Conservation (phyloP, 2,113 vertebrate species). For the Cranoglanis bouderius region DNA sequence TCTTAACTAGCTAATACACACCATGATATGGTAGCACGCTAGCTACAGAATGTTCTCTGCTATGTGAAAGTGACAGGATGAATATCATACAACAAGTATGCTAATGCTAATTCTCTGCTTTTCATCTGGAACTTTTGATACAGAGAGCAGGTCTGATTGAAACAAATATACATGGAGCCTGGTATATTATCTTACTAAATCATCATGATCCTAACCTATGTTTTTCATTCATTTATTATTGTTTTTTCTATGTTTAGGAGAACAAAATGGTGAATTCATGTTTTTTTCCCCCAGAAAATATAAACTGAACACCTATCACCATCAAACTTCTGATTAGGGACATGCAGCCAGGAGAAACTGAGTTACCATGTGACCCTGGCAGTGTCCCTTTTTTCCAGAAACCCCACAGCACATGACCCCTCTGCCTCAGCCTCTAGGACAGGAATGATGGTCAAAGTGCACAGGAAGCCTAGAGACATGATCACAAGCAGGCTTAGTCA, state of each 20-base stretch:
- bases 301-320: not conserved
- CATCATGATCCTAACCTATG: not conserved
- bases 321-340: constrained; percentile 12
- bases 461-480: constrained; percentile 66
- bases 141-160: no score
- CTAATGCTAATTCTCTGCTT: not conserved
- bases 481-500: constrained; percentile 68
- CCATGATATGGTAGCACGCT: not conserved
- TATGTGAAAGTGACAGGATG: not conserved
- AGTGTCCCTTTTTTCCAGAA: constrained; percentile 61
- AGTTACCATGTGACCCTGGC: constrained; percentile 73
- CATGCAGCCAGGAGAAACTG: constrained; percentile 61
- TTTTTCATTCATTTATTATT: not conserved
- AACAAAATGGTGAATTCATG: not conserved
- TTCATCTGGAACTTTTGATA: not conserved
- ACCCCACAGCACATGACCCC: constrained; percentile 57
- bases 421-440: constrained; percentile 57
- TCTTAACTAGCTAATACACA: not conserved
- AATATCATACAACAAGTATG: not conserved
- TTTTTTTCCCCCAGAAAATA: not conserved
- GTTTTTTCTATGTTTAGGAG: not conserved
- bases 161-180: not conserved
- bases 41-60: not conserved
- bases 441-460: constrained; percentile 67
- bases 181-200: not conserved